phyloP scores from a whole-genome alignment of 2,113 vertebrate species.

The Microtus oregoni region DNA sequence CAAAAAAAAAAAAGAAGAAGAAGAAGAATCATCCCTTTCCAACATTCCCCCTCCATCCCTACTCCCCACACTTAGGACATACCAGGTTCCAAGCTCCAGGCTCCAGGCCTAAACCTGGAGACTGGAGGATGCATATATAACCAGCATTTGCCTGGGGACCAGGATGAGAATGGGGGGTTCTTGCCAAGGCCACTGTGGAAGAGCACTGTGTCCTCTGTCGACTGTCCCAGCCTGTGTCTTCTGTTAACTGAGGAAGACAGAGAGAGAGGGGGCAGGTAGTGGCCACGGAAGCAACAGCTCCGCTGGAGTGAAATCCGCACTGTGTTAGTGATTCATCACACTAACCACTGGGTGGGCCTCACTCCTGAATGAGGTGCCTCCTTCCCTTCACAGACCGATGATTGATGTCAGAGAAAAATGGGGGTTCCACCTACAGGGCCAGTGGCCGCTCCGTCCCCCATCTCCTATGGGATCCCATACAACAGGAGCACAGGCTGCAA shows the following conservation, averaged over 20 bases:
- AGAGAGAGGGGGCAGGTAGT: background rate
- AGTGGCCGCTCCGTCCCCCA: conserved; percentile 22
- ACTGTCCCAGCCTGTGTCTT: background rate
- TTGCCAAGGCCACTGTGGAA: conserved; percentile 53
- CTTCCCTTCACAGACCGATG: conserved; percentile 36
- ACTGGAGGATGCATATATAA: background rate
- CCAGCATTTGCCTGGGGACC: conserved; percentile 35
- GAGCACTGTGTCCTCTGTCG: conserved; percentile 25
- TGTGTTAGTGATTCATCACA: background rate
- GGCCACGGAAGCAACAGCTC: background rate
- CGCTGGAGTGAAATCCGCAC: conserved; percentile 17
- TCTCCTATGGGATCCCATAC: conserved; percentile 22
- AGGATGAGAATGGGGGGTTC: background rate
- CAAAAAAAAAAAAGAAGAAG: background rate
- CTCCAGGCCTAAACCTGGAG: conserved; percentile 32
- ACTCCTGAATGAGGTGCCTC: background rate
- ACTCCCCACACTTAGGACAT: background rate
- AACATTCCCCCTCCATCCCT: background rate
- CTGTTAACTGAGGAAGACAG: background rate
- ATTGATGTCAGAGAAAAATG: conserved; percentile 42
- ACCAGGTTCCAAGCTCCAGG: background rate
- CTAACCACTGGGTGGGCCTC: background rate
- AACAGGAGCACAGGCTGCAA: conserved; percentile 55
- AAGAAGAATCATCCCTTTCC: background rate
- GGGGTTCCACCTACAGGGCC: conserved; percentile 48